Percentiles rank a stretch among this genome's conserved stretches.
Conservation (phyloP, 2,113 vertebrate genomes). For the Lamprotornis superbus region DNA sequence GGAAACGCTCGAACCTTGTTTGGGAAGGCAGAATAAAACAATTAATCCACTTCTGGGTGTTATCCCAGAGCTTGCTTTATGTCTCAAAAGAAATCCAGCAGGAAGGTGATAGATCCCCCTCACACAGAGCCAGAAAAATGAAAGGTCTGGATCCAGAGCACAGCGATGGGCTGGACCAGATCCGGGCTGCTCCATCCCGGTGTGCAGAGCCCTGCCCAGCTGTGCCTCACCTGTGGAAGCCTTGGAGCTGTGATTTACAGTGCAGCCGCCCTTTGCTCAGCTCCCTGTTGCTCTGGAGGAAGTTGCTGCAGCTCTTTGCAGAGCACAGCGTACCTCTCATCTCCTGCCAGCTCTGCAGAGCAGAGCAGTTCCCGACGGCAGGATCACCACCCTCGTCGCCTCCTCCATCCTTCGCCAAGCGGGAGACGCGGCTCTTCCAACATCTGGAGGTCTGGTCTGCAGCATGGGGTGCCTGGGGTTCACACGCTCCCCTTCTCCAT, state of each 20-base stretch:
- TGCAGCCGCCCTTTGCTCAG: not conserved
- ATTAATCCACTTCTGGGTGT: not conserved
- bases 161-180: fast-evolving
- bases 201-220: not conserved
- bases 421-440: not conserved
- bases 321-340: not conserved
- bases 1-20: not conserved
- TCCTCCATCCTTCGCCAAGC: not conserved
- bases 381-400: not conserved
- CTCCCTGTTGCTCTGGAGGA: slow-evolving; percentile 17
- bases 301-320: slow-evolving; percentile 8
- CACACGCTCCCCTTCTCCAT: not conserved
- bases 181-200: fast-evolving
- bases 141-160: not conserved
- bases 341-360: slow-evolving; percentile 33
- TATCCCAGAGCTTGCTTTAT: not conserved
- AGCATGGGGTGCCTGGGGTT: not conserved
- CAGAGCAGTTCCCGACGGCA: not conserved
- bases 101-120: not conserved
- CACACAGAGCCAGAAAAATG: not conserved
- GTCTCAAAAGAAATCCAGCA: not conserved
- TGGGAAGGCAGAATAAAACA: not conserved
- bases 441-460: slow-evolving; percentile 29
- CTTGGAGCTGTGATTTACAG: not conserved
- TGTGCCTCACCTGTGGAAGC: slow-evolving; percentile 25